Base-by-base conservation (phyloP, 2,113 vertebrate species). In the Serilophus lunatus region DNA sequence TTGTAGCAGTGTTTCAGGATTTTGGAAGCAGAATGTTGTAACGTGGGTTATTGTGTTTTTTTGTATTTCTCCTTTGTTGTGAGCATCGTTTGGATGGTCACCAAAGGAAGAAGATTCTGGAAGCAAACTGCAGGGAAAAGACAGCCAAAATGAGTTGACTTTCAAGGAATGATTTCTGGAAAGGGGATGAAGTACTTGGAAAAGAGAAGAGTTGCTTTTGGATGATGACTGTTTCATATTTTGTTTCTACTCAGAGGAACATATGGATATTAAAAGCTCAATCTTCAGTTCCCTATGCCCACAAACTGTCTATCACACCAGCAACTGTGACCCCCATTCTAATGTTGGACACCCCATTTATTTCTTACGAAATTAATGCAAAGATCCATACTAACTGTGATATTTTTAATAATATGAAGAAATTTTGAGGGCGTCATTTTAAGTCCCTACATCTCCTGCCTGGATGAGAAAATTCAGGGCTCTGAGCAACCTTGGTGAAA, bases 311-410 rank as follows among this genome's bases (percentile, higher is more conserved):
- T 0, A 1, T 86, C 50, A 66, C 35, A 64, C 11, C 42, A 59
- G 13, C 6, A 66, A 38, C 8, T 33, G 9, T 63, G 28, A 24
- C 10, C 1, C 1, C 1, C 5, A 33, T 72, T 77, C 20, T 38
- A 18, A 74, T 80, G 8, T 56, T 5, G 2, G 44, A 25, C 12
- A 54, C 5, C 2, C 8, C 0, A 1, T 61, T 81, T 1, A 24
- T 71, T 61, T 82, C 16, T 51, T 33, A 36, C 9, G 6, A 92
- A 86, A 72, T 72, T 38, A 61, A 42, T 49, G 7, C 8, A 72
- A 77, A 69, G 7, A 20, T 61, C 15, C 29, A 12, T 51, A 20
- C 13, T 63, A 61, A 56, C 5, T 61, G 25, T 40, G 40, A 57
- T 45, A 57, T 18, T 74, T 88, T 82, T 56, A 57, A 9, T 59